phyloP scores from a whole-genome alignment of 2,797 vertebrate species.

The Characodon lateralis region DNA sequence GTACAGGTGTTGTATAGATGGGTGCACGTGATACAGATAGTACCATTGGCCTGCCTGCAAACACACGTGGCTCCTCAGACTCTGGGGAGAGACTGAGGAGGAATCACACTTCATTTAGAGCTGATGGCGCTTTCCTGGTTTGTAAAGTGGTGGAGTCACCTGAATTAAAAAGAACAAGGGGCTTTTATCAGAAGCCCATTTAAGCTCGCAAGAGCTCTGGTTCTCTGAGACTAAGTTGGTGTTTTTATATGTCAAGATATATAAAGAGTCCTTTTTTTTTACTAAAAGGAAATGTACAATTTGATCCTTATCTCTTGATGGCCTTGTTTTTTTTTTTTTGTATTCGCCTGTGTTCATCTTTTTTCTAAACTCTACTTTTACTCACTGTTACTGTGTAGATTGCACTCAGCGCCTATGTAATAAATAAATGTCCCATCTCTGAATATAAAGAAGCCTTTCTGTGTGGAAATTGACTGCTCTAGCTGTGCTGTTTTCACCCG shows the following conservation, averaged over 20 bases:
- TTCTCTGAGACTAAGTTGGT: constrained; percentile 25
- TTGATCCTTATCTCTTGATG: constrained; percentile 45
- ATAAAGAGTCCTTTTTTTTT: constrained; percentile 29
- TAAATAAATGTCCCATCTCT: no score
- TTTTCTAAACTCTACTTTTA: neutral
- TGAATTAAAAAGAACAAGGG: constrained; percentile 27
- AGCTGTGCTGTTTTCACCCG: neutral
- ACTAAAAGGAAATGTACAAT: constrained; percentile 43
- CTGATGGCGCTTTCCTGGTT: constrained; percentile 28
- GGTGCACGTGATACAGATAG: constrained; percentile 12
- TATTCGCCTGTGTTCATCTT: constrained; percentile 10
- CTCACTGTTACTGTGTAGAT: neutral
- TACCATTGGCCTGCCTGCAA: constrained; percentile 17
- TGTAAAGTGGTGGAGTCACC: constrained; percentile 14
- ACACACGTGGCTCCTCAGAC: constrained; percentile 40
- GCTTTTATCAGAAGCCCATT: constrained; percentile 26
- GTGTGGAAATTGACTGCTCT: neutral
- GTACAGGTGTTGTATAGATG: constrained; percentile 51
- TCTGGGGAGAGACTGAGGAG: constrained; percentile 45
- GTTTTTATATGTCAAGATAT: constrained; percentile 4
- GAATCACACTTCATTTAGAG: constrained; percentile 50
- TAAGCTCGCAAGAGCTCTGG: constrained; percentile 21
- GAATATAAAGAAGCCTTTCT: no score
- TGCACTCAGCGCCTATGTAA: no score
- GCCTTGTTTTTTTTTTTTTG: constrained; percentile 30